A percentile compares a stretch with the other conserved stretches of the same genome.
phyloP scores from a whole-genome alignment of 1,140 invertebrate species.

The Drosophila leontia region DNA sequence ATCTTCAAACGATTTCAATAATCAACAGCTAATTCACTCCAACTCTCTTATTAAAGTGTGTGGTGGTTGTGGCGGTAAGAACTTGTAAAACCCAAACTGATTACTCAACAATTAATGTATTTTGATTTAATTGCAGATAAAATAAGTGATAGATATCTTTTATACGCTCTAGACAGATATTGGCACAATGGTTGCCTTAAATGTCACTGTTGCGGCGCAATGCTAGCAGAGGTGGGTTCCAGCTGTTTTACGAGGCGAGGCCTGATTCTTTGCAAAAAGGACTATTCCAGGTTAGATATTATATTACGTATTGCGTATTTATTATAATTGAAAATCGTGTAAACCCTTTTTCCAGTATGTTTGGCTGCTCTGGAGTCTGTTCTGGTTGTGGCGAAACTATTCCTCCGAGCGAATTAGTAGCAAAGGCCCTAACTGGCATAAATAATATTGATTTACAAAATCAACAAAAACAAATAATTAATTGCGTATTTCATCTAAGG shows the following conservation, averaged over 20 bases:
- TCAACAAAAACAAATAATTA: conserved; percentile 82
- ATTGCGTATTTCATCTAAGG: conserved; percentile 95
- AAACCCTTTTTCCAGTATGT: conserved; percentile 90
- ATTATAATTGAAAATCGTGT: conserved; percentile 40
- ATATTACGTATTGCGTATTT: too few species aligned
- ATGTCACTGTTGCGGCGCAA: conserved; percentile 94
- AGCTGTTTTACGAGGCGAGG: conserved; percentile 96
- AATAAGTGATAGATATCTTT: conserved; percentile 94
- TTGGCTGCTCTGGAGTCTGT: conserved; percentile 94
- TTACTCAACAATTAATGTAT: conserved; percentile 13
- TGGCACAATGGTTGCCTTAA: conserved; percentile 97
- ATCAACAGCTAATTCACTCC: conserved; percentile 86
- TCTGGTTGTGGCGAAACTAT: conserved; percentile 95
- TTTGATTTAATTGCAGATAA: conserved; percentile 86
- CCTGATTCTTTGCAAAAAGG: conserved; percentile 97
- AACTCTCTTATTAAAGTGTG: conserved; percentile 88
- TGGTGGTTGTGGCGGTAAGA: conserved; percentile 87
- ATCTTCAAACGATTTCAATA: conserved; percentile 80
- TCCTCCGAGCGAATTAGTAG: conserved; percentile 95
- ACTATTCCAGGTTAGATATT: conserved; percentile 91
- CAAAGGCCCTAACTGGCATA: conserved; percentile 88
- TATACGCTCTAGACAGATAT: conserved; percentile 95
- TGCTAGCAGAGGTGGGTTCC: conserved; percentile 94
- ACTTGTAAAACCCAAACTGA: neutral
- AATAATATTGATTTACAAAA: conserved; percentile 85